Percentiles rank a stretch among this genome's conserved stretches.
Conservation (phyloP, 2,888 invertebrate species). For the Andrena hattorfiana region DNA sequence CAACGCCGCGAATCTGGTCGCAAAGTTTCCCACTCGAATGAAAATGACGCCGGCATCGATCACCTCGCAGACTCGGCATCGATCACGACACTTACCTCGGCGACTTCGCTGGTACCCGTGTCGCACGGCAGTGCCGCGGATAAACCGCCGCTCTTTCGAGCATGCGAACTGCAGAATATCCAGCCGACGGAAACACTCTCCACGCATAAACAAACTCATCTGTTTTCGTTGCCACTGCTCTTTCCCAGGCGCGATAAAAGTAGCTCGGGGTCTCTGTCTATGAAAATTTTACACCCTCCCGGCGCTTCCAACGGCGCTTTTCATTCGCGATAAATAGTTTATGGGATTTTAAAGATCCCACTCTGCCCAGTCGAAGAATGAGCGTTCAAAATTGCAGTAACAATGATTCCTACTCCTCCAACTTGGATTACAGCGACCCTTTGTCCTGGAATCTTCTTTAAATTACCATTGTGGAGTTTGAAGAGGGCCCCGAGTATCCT, state of each 20-base stretch:
- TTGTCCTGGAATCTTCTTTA: neutral
- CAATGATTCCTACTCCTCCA: neutral
- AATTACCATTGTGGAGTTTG: too few species aligned
- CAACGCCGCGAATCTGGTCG: conserved; percentile 12
- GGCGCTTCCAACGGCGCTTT: conserved; percentile 14
- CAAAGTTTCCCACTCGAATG: conserved; percentile 54
- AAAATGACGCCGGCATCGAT: conserved; percentile 47
- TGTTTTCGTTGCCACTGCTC: conserved; percentile 41
- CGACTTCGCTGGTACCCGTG: conserved; percentile 1
- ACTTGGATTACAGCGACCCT: neutral
- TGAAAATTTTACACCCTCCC: conserved; percentile 52
- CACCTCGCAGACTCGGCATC: conserved; percentile 48
- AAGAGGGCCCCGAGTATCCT: too few species aligned
- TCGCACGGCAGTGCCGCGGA: conserved; percentile 11
- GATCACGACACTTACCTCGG: conserved; percentile 45
- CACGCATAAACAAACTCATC: conserved; percentile 56
- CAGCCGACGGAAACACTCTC: conserved; percentile 25
- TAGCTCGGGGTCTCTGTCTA: conserved; percentile 27
- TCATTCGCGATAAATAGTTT: conserved; percentile 52
- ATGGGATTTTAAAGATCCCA: neutral
- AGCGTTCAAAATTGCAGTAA: neutral
- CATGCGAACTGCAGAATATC: conserved; percentile 33
- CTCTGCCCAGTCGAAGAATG: neutral
- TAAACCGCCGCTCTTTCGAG: conserved; percentile 40
- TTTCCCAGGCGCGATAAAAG: conserved; percentile 41